Base-by-base conservation (phyloP, 1,140 invertebrate genomes). In the Hirudo medicinalis region DNA sequence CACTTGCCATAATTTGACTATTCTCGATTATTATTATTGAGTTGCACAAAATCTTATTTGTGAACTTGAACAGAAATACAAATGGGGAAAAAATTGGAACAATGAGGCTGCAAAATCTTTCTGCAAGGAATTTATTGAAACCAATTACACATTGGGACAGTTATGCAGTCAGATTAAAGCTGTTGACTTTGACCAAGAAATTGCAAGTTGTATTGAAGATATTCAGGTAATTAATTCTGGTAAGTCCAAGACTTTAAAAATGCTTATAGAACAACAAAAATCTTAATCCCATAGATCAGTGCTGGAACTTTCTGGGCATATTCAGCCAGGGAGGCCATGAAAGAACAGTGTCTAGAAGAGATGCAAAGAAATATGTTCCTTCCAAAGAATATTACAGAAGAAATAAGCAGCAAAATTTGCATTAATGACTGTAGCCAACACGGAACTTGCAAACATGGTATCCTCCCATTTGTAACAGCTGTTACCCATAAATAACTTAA, bases 171-270 rank as follows among this genome's bases (percentile, higher is more conserved):
- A 74, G 60, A 69, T 74, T 0, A 49, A 66, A 40, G 27, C 57
- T 6, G 70, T 74, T 53, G 70, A 74, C 70, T 74, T 74, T 67
- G 43, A 74, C n/a, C 70, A 71, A 54, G 73, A 74, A 49, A 74
- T 74, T 54, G 53, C n/a, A n/a, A 71, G 70, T 55, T 74, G 73
- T 43, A 54, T 68, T 20, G 73, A 74, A 54, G 73, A 74, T 60
- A 74, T 74, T 29, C 40, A 74, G 63, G 73, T 74, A 53, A 25
- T 53, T 68, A 36, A 20, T 29, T 8, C 17, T 63, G 20, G 17
- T 20, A 63, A 27, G 60, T 27, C 22, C 22, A 25, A 32, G 29
- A 63, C 19, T 27, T 25, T 6, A 11, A 6, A 57, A 57, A n/a
- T n/a, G 32, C 19, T 13, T 20, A 27, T 27, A 63, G 20, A n/a